Conservation (phyloP, 2,113 vertebrate genomes). For the Mormyrus lacerda region DNA sequence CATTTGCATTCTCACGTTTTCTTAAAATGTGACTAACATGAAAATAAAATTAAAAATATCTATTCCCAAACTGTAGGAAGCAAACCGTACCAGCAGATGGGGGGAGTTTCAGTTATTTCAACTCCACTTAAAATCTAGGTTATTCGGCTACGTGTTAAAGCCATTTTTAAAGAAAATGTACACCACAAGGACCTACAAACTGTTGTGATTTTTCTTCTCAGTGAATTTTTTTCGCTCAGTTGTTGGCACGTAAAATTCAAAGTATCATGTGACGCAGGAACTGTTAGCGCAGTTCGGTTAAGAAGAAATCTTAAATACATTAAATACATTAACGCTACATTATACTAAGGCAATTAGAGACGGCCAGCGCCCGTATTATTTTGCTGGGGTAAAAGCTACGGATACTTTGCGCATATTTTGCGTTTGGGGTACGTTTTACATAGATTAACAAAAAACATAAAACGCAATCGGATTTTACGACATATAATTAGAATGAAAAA, state of each 20-base stretch:
- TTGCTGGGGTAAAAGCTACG: background rate
- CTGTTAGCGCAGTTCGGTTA: background rate
- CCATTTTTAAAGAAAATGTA: background rate
- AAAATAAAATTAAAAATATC: background rate
- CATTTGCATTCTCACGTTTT: background rate
- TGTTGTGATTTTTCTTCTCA: background rate
- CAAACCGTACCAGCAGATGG: background rate
- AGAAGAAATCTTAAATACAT: constrained; percentile 9
- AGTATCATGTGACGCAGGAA: constrained; percentile 10
- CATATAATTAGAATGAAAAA: background rate
- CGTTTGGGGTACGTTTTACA: background rate
- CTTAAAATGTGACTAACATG: background rate
- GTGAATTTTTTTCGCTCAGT: background rate
- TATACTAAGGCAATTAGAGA: background rate
- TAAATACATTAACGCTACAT: constrained; percentile 17
- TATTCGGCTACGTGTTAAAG: constrained; percentile 5
- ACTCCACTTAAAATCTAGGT: background rate
- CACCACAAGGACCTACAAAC: background rate
- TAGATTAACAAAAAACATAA: background rate
- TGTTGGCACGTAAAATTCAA: background rate
- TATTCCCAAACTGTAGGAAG: background rate
- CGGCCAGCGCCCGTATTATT: background rate
- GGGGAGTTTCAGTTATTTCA: background rate
- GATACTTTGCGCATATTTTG: background rate
- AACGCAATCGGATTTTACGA: background rate